Percentiles rank a stretch among this genome's conserved stretches.
These are phyloP conservation scores for Griposia aprilina DNA, from an alignment of 2,888 invertebrate genomes.

Conservation along the genomic window DNA sequence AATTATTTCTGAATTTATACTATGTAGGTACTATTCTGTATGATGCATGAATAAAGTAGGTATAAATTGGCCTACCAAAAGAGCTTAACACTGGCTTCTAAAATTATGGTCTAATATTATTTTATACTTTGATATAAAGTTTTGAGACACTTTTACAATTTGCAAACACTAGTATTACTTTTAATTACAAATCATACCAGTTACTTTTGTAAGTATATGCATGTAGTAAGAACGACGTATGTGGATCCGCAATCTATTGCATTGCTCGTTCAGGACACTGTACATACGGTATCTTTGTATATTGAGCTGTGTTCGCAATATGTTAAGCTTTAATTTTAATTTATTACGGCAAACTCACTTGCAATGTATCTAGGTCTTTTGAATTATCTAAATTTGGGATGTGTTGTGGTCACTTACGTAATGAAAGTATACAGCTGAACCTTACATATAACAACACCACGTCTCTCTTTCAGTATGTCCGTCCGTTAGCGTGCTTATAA, in stretches of 20 bases:
- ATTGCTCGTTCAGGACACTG: conserved; percentile 9
- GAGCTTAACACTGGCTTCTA: conserved; percentile 33
- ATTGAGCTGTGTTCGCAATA: conserved; percentile 56
- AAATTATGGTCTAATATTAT: conserved; percentile 44
- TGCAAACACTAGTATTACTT: conserved; percentile 8
- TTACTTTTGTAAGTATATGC: conserved; percentile 27
- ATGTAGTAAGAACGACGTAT: background rate
- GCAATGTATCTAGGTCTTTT: conserved; percentile 21
- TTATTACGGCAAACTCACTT: conserved; percentile 45
- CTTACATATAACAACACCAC: background rate
- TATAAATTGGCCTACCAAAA: conserved; percentile 31
- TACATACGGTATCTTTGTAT: conserved; percentile 15
- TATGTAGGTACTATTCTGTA: background rate
- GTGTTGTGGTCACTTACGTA: conserved; percentile 3
- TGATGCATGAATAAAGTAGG: background rate
- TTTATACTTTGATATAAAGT: conserved; percentile 24
- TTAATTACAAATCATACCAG: background rate
- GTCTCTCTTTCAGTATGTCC: background rate
- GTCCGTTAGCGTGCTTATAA: conserved; percentile 2
- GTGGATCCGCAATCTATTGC: background rate
- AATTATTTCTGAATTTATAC: background rate
- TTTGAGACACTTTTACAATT: conserved; percentile 37
- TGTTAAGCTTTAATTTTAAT: conserved; percentile 61
- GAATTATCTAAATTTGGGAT: conserved; percentile 22
- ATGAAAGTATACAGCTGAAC: background rate